Conservation (phyloP, 2,113 vertebrate species). For the Grallaria varia region DNA sequence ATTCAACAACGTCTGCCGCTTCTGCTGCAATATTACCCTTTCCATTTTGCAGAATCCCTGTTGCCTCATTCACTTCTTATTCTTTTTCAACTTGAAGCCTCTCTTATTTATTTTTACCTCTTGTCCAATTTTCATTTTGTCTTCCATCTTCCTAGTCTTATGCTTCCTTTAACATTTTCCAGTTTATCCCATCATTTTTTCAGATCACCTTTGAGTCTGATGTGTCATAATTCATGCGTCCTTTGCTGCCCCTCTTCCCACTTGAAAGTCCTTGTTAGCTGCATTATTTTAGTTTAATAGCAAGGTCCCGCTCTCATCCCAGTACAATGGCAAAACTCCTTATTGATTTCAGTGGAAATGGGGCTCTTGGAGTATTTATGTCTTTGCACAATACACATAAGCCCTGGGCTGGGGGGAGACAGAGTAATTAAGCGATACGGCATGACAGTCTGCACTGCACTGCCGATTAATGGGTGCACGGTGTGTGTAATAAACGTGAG, state of each 20-base stretch:
- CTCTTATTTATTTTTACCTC: conserved; percentile 23
- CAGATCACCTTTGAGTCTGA: background rate
- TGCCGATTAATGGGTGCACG: background rate
- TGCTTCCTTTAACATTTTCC: background rate
- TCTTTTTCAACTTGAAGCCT: conserved; percentile 25
- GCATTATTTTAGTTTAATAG: conserved; percentile 24
- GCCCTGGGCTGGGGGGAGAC: background rate
- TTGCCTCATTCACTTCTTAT: conserved; percentile 24
- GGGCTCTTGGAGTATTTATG: conserved; percentile 37
- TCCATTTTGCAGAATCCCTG: conserved; percentile 10
- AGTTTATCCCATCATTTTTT: conserved; percentile 31
- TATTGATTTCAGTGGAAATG: conserved; percentile 20
- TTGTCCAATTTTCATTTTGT: conserved; percentile 16
- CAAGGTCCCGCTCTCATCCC: background rate
- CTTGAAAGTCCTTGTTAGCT: background rate
- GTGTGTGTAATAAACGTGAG: conserved; percentile 6
- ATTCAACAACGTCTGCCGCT: background rate
- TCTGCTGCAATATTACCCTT: conserved; percentile 32
- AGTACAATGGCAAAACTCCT: background rate
- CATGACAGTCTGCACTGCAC: background rate
- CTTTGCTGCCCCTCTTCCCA: background rate
- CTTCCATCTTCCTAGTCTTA: background rate
- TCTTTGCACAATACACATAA: background rate
- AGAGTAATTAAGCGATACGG: conserved; percentile 9
- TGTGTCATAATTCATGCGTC: background rate